Evolutionary conservation across 2,113 vertebrate species (phyloP).

Genomic region (Tamias sibiricus): DNA sequence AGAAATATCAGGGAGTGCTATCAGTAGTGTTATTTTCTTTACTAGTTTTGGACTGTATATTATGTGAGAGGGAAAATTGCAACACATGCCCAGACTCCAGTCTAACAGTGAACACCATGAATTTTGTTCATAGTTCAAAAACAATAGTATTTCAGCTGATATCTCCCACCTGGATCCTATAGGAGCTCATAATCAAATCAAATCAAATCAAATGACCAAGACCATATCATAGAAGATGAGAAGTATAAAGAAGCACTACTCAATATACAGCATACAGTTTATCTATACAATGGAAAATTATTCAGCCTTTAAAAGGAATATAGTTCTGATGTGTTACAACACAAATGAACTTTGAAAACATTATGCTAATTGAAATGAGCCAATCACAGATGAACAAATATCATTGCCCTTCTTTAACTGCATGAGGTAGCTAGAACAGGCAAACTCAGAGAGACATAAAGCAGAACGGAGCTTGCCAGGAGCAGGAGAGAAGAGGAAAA

Average conservation of each 20-base stretch:
- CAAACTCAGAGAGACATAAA: neutral
- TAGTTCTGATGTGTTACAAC: neutral
- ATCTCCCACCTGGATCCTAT: neutral
- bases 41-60: constrained; percentile 2
- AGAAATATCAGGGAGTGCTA: neutral
- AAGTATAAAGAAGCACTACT: neutral
- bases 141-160: neutral
- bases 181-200: neutral
- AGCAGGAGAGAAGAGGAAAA: neutral
- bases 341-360: constrained; percentile 15
- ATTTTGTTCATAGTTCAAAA: constrained; percentile 29
- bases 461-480: neutral
- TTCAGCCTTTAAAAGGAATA: neutral
- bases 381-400: neutral
- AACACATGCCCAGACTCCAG: neutral
- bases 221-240: neutral
- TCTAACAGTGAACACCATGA: neutral
- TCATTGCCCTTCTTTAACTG: neutral
- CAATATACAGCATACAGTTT: neutral
- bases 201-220: constrained; percentile 33
- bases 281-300: neutral
- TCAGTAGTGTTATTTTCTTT: neutral
- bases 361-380: neutral
- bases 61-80: neutral
- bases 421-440: neutral